Evolutionary conservation across 2,888 invertebrate species (phyloP), one percentile per base, ranked within the genome.

Genomic region (Euclidia mi): DNA sequence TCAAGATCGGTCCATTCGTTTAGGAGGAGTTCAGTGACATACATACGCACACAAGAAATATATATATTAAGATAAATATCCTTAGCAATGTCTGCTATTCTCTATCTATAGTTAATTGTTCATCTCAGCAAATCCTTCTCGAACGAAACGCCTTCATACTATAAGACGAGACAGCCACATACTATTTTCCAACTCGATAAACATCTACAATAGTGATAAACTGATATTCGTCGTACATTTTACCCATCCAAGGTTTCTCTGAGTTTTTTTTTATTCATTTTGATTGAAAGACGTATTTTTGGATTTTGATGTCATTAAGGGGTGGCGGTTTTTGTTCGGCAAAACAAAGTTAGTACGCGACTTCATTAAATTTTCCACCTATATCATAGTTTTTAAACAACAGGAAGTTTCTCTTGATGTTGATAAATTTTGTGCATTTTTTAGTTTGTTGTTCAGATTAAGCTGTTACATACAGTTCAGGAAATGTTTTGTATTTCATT

Each of bases 131-230:
- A 67, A 67, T 59, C 62, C 56, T 17, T 49, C 35, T 49, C 60
- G 35, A 65, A 61, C 47, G 40, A 56, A 57, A 50, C 42, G 37
- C 17, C 43, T 44, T 17, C 29, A 37, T 15, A 34, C 45, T 51
- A 48, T 55, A 68, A 72, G n/a, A 68, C 72, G 32, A 32, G 31
- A 25, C 40, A 64, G 65, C 60, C 69, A 73, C 71, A 76, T 66
- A 76, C 62, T 66, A 75, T 82, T 82, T 82, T 81, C 78, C 76
- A 52, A 53, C 14, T 48, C 74, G 82, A 80, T 81, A 78, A 73
- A 71, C 77, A 79, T 82, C 71, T 57, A 64, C 62, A 52, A 32
- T 45, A 41, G 73, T 75, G 78, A 80, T 77, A 76, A 77, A 81
- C 73, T 56, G 62, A 47, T 59, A 67, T 64, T 61, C 65, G 56